Evolutionary conservation across 2,797 vertebrate genomes (phyloP).

Genomic region (Malacoraja senta): DNA sequence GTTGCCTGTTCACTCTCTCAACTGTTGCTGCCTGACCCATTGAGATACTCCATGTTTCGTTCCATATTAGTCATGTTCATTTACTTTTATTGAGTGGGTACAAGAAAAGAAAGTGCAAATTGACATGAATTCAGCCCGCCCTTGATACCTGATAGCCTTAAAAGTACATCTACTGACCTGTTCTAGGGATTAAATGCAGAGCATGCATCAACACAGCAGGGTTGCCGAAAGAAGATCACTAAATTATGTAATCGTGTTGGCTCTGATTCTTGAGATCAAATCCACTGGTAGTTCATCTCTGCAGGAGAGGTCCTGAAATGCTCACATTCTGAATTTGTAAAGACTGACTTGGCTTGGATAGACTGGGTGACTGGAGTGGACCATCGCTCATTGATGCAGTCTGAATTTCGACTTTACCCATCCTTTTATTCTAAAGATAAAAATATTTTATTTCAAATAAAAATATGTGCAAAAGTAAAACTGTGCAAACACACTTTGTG

Average conservation of each 20-base stretch:
- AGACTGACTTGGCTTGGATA: background rate
- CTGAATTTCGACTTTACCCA: background rate
- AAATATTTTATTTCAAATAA: no score
- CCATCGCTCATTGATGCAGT: background rate
- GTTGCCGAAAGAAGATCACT: slow-evolving; percentile 13
- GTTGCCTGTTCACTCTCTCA: no score
- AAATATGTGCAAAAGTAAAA: no score
- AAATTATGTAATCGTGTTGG: background rate
- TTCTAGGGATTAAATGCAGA: background rate
- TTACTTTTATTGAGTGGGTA: background rate
- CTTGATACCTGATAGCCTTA: background rate
- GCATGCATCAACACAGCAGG: background rate
- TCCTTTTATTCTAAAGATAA: no score
- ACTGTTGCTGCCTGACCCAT: no score
- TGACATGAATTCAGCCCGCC: background rate
- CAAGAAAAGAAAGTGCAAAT: background rate
- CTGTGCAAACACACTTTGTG: no score
- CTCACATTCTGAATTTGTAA: background rate
- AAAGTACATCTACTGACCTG: background rate
- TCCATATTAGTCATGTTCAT: background rate
- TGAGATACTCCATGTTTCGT: no score
- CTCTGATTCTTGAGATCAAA: background rate
- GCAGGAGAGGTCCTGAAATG: background rate
- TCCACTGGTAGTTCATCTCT: background rate
- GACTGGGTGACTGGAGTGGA: background rate